Evolutionary conservation across 2,797 vertebrate species (phyloP), one percentile per base, ranked within the genome.

Genomic region (Oreortyx pictus): DNA sequence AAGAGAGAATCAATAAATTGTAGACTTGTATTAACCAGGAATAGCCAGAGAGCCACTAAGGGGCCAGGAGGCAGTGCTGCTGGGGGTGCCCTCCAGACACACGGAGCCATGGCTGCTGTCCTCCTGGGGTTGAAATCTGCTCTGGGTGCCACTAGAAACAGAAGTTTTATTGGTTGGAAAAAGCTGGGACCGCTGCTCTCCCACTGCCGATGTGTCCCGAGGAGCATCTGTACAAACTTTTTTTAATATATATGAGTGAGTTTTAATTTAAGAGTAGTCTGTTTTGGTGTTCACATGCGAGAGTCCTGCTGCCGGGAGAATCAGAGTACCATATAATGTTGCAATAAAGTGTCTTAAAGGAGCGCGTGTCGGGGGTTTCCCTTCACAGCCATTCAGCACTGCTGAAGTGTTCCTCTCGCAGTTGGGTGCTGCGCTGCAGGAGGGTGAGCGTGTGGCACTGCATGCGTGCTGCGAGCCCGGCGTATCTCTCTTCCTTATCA

Each of bases 191-290:
- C 86, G 89, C 88, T 68, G 56, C 44, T 90, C 74, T 75, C 65
- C 81, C 79, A 24, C 6, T 8, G 44, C 67, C 29, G 46, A 46
- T 27, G 5, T 22, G 41, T 57, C 60, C n/a, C 17, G 83, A 82
- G 75, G 81, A 73, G 17, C 75, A 16, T 31, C 52, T 54, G 52
- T 54, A 54, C 52, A 54, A 54, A 54, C 52, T 41, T 41, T 41
- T 41, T 41, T 14, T 41, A 41, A 29, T 90, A 56, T 90, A 75
- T 88, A 86, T 13, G 59, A 70, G 65, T 65, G 67, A 79, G 59
- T 93, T 94, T 94, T 96, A 95, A 96, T 96, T 95, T 96, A 97
- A 96, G 50, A 86, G 73, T 85, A 91, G 94, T 89, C 20, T 78
- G 77, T 86, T 93, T 91, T 85, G 80, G 57, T 78, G 72, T 93